Evolutionary conservation across 2,888 invertebrate species (phyloP).

Genomic region (Melieria omissa): DNA sequence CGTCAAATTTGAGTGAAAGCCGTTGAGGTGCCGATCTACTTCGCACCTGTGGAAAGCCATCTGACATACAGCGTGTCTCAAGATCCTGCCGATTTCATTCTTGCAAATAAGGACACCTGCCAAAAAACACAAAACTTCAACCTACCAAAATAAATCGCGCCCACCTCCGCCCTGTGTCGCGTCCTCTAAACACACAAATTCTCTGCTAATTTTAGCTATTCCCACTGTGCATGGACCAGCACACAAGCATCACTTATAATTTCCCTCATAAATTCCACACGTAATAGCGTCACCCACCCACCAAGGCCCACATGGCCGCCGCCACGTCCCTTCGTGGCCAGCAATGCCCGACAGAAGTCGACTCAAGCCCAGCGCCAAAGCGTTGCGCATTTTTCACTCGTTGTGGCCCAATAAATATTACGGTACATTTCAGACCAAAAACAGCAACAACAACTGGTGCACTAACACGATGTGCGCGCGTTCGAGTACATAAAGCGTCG

Average conservation of each 20-base stretch:
- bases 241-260: conserved; percentile 15
- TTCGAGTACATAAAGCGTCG: background rate
- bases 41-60: no score
- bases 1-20: no score
- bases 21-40: no score
- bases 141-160: background rate
- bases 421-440: conserved; percentile 38
- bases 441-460: conserved; percentile 24
- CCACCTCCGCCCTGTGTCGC: background rate
- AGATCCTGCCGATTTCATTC: no score
- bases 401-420: conserved; percentile 67
- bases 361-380: conserved; percentile 53
- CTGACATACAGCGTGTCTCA: no score
- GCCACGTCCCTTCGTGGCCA: background rate
- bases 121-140: no score
- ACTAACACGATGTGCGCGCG: conserved; percentile 41
- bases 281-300: conserved; percentile 53
- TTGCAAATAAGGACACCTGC: no score
- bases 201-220: no score
- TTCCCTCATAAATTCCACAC: conserved; percentile 35
- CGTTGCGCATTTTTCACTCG: conserved; percentile 64
- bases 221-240: no score
- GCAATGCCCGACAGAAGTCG: conserved; percentile 16
- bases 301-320: background rate
- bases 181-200: background rate